phyloP scores from a whole-genome alignment of 2,113 vertebrate genomes.

The Ptyas mucosa region DNA sequence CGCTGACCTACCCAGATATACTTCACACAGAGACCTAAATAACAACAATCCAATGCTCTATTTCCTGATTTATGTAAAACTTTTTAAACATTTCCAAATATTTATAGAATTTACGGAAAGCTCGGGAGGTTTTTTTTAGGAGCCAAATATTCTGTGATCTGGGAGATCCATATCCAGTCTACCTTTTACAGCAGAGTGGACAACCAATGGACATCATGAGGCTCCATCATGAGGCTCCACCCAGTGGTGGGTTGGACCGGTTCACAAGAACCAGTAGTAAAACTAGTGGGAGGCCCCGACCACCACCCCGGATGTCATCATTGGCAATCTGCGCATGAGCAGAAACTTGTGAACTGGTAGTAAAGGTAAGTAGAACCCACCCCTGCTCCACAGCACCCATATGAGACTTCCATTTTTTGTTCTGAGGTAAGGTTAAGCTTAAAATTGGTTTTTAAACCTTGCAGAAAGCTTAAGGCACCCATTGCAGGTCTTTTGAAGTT shows the following conservation, averaged over 20 bases:
- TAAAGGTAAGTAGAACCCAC: no score
- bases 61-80: neutral
- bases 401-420: neutral
- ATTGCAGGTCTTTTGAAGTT: neutral
- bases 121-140: neutral
- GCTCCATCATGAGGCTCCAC: neutral
- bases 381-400: neutral
- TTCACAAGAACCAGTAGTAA: no score
- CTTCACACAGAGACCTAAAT: neutral
- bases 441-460: neutral
- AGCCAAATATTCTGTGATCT: neutral
- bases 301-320: no score
- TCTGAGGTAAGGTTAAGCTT: neutral
- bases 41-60: neutral
- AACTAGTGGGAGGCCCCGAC: no score
- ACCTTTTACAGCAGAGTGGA: neutral
- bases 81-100: neutral
- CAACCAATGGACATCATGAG: neutral
- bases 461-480: neutral
- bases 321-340: no score
- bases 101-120: neutral
- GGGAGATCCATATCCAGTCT: neutral
- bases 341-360: no score
- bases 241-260: no score
- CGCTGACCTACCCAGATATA: neutral